These are phyloP conservation scores for Diachasma alloeum DNA, from an alignment of 1,140 invertebrate genomes.

Conservation along the genomic window DNA sequence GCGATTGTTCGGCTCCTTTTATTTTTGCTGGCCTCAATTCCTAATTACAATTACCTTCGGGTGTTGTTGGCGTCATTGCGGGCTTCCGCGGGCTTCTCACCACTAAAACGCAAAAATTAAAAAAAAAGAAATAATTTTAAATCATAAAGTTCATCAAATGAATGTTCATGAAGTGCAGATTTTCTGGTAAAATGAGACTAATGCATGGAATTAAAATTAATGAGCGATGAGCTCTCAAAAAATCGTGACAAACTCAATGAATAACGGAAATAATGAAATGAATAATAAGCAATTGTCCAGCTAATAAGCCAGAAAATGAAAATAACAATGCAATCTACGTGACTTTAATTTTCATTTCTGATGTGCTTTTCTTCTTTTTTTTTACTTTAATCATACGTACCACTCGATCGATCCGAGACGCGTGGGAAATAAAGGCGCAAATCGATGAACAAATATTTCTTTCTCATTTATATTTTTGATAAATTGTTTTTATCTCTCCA, in stretches of 20 bases:
- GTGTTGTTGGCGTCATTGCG: constrained; percentile 61
- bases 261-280: not conserved
- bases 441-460: constrained; percentile 61
- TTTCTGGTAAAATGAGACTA: constrained; percentile 14
- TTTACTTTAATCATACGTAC: constrained; percentile 58
- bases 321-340: constrained; percentile 17
- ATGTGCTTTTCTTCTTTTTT: constrained; percentile 38
- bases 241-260: not conserved
- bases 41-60: constrained; percentile 68
- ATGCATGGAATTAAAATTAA: constrained; percentile 14
- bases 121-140: constrained; percentile 31
- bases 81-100: constrained; percentile 64
- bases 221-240: not conserved
- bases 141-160: constrained; percentile 7
- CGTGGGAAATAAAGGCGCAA: constrained; percentile 66
- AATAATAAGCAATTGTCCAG: constrained; percentile 6
- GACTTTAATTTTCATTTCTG: constrained; percentile 11
- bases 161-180: not conserved
- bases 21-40: constrained; percentile 61
- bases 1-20: constrained; percentile 53
- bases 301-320: constrained; percentile 27
- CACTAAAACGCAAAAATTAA: constrained; percentile 65
- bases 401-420: constrained; percentile 66
- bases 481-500: not conserved
- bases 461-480: constrained; percentile 34